These are phyloP conservation scores for Druceiella hillmani DNA, from an alignment of 2,888 invertebrate genomes.

Conservation along the genomic window DNA sequence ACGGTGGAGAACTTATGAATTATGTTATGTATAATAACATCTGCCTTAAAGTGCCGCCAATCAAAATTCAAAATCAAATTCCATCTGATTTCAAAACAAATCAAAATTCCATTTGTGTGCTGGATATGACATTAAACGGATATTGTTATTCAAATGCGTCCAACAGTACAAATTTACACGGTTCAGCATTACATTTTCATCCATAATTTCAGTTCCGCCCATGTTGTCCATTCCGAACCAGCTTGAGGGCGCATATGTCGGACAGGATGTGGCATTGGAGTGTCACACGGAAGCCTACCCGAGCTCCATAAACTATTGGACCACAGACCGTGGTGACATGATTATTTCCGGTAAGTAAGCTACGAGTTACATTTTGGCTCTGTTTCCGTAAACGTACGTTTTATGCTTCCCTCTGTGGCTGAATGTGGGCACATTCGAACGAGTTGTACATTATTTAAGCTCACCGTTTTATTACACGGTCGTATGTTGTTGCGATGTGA, in stretches of 20 bases:
- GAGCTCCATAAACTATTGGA: constrained; percentile 93
- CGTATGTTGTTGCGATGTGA: no score
- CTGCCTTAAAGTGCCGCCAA: no score
- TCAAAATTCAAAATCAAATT: no score
- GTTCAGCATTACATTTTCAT: no score
- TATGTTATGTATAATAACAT: no score
- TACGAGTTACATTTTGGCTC: no score
- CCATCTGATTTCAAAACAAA: no score
- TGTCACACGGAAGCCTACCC: constrained; percentile 92
- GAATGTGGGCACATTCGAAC: neutral
- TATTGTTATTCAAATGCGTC: no score
- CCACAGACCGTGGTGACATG: constrained; percentile 86
- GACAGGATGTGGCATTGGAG: constrained; percentile 83
- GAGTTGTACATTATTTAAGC: neutral
- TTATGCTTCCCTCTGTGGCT: neutral
- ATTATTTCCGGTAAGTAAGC: constrained; percentile 78
- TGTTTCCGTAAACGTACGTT: neutral
- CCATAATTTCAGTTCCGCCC: constrained; percentile 76
- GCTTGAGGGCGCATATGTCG: constrained; percentile 83
- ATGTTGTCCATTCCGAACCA: constrained; percentile 93
- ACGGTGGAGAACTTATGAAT: no score
- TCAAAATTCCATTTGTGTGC: no score
- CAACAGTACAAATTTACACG: no score
- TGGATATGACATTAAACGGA: no score
- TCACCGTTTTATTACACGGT: neutral